phyloP scores from a whole-genome alignment of 2,113 vertebrate genomes.

The Anarhynchus alexandrinus region DNA sequence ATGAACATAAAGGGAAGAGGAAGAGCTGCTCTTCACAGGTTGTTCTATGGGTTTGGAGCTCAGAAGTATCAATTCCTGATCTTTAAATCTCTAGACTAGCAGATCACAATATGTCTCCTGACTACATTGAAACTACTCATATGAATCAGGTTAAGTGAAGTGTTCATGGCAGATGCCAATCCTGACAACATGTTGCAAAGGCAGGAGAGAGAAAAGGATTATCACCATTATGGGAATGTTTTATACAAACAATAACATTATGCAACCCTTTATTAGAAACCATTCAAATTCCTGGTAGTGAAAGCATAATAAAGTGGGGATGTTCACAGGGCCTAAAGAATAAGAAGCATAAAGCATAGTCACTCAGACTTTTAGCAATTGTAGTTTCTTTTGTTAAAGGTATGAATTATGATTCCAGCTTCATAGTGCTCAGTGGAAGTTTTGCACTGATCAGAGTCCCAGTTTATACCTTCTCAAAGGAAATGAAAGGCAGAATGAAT shows the following conservation, averaged over 20 bases:
- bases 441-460: not conserved
- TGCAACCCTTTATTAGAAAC: not conserved
- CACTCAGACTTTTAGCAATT: not conserved
- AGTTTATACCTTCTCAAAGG: not conserved
- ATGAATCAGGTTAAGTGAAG: not conserved
- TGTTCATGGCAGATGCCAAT: not conserved
- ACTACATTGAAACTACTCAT: not conserved
- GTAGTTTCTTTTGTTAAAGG: not conserved
- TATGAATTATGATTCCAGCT: not conserved
- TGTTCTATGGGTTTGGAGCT: not conserved
- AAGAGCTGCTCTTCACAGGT: constrained; percentile 27
- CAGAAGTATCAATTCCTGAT: not conserved
- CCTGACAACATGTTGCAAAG: not conserved
- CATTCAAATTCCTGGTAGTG: not conserved
- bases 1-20: not conserved
- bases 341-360: not conserved
- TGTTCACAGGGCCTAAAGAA: not conserved
- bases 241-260: not conserved
- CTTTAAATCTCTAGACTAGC: not conserved
- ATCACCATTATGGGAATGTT: not conserved
- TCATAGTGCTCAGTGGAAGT: not conserved
- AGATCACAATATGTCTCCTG: not conserved
- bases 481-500: not conserved
- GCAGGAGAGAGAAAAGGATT: not conserved
- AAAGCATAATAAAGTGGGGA: not conserved